Base-by-base conservation (phyloP, 2,888 invertebrate genomes). In the Drosophila formosana region DNA sequence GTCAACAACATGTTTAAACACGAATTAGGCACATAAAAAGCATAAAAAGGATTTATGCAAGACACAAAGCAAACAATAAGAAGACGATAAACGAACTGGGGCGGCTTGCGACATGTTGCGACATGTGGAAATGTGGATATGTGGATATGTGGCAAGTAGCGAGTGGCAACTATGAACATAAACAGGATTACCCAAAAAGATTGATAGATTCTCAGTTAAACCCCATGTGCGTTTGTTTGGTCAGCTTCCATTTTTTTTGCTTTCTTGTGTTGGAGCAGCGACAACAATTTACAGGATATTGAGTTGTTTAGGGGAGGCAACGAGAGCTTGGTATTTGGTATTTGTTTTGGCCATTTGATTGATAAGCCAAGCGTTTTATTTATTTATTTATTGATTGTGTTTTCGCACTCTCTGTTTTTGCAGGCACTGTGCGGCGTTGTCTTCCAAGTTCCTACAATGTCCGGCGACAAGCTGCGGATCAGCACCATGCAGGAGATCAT, bases 401-500 rank as follows among this genome's bases (percentile, higher is more conserved):
- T 67, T 58, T 55, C 1, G 18, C 18, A 13, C 32, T 49, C 3
- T 13, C 11, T 3, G n/a, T n/a, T 1, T 49, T 95, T 95, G 23
- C 94, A 98, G 96, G 98, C 99, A 64, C 94, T 99, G 23, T 98
- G 98, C 93, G 99, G 99, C 83, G 96, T 97, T 66, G 95, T 96
- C 63, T 94, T 98, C 68, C 96, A 97, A 93, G 96, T 99, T 84
- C 98, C 99, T 89, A 98, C 98, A 50, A 95, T 99, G 93, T 94
- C 95, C 68, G 97, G 96, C 60, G 96, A 97, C 83, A 97, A 96
- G 90, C 94, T 98, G 86, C 95, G 97, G 11, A 94, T 98, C 74
- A 96, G 97, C 92, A 94, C 97, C 75, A 95, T 95, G 88, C 95
- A 95, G 83, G 97, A 97, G 92, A 95, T 98, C 64, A 96, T 98